phyloP scores from a whole-genome alignment of 1,140 invertebrate species.

The Monochamus saltuarius region DNA sequence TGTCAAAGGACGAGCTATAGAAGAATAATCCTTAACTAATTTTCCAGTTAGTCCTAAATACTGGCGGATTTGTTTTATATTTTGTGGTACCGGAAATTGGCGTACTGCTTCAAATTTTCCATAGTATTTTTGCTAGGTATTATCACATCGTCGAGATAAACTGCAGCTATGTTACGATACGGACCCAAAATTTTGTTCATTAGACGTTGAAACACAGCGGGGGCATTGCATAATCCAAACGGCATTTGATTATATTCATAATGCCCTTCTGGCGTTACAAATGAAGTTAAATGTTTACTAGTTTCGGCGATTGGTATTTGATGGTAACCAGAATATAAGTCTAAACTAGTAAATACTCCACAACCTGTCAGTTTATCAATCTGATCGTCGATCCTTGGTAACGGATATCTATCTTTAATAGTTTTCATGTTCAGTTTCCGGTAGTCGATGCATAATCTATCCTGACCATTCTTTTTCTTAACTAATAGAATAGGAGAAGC shows the following conservation, averaged over 20 bases:
- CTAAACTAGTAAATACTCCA: conserved; percentile 2
- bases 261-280: neutral
- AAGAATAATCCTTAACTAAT: conserved; percentile 45
- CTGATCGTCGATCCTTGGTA: conserved; percentile 14
- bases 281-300: neutral
- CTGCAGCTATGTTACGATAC: neutral
- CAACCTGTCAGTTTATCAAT: conserved; percentile 4
- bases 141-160: neutral
- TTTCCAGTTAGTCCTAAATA: conserved; percentile 45
- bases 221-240: conserved; percentile 2
- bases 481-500: conserved; percentile 14
- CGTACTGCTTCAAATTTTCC: neutral
- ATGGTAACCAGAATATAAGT: conserved; percentile 1
- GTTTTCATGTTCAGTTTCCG: conserved; percentile 34
- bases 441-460: conserved; percentile 31
- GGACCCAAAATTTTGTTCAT: neutral
- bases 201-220: neutral
- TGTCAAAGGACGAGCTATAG: conserved; percentile 38
- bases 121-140: neutral
- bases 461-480: conserved; percentile 7
- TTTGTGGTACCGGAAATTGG: conserved; percentile 1
- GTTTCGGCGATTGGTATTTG: neutral
- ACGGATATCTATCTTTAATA: conserved; percentile 23
- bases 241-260: conserved; percentile 2
- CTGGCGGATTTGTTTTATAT: conserved; percentile 35